phyloP scores from a whole-genome alignment of 2,888 invertebrate species.

The Caenorhabditis panamensis region DNA sequence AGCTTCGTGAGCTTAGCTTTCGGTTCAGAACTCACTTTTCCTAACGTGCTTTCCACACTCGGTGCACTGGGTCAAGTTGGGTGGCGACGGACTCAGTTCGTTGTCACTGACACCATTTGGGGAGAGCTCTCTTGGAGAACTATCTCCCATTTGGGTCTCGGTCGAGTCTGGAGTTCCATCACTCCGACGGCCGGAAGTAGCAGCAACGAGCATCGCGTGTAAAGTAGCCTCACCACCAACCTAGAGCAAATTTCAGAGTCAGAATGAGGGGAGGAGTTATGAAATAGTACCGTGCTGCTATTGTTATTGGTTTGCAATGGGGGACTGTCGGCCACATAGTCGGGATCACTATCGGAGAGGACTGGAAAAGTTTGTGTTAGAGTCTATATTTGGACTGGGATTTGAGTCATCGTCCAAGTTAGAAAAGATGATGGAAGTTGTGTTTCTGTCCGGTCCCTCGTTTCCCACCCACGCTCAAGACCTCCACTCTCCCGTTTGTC shows the following conservation, averaged over 20 bases:
- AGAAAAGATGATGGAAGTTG: constrained; percentile 2
- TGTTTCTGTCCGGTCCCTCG: constrained; percentile 15
- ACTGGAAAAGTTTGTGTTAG: constrained; percentile 45
- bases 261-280: not conserved
- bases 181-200: constrained; percentile 47
- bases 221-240: constrained; percentile 69
- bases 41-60: constrained; percentile 81
- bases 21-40: constrained; percentile 73
- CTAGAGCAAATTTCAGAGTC: constrained; percentile 55
- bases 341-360: constrained; percentile 39
- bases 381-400: not conserved
- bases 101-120: constrained; percentile 18
- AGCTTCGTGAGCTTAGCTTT: not conserved
- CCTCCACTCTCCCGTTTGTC: not conserved
- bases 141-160: constrained; percentile 21
- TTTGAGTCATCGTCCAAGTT: too few species aligned
- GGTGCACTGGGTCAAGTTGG: constrained; percentile 72
- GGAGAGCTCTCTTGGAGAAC: constrained; percentile 40
- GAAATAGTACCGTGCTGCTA: constrained; percentile 27
- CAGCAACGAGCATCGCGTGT: constrained; percentile 52
- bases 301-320: constrained; percentile 12
- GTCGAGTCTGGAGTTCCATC: constrained; percentile 45
- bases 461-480: constrained; percentile 19
- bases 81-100: constrained; percentile 37
- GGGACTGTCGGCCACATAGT: constrained; percentile 32